A percentile compares a stretch with the other conserved stretches of the same genome.
Evolutionary conservation across 2,888 invertebrate genomes (phyloP).

Genomic region (Drosophila pseudotakahashii): DNA sequence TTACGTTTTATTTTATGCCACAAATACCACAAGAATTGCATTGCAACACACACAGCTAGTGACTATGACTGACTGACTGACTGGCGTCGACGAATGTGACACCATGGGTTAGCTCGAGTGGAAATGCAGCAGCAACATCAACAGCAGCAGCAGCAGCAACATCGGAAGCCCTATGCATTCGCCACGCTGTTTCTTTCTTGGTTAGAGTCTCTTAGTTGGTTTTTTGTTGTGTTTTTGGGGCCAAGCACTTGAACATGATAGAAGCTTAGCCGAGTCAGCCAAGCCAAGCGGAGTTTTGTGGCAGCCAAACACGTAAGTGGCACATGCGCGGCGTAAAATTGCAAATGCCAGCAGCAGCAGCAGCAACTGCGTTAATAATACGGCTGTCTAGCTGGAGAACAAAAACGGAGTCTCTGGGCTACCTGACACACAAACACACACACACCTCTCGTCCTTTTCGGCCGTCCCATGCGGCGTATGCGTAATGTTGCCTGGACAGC

Average conservation of each 20-base stretch:
- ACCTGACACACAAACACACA: conserved; percentile 20
- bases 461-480: conserved; percentile 64
- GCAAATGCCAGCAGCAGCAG: conserved; percentile 53
- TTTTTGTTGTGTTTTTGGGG: conserved; percentile 60
- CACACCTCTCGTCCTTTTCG: conserved; percentile 18
- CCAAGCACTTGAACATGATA: conserved; percentile 79
- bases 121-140: conserved; percentile 58
- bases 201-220: conserved; percentile 24
- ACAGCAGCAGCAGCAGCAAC: conserved; percentile 45
- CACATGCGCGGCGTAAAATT: conserved; percentile 73
- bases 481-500: conserved; percentile 53
- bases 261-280: conserved; percentile 62
- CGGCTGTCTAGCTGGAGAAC: conserved; percentile 62
- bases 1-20: conserved; percentile 76
- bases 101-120: conserved; percentile 72
- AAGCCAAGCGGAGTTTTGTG: conserved; percentile 41
- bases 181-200: conserved; percentile 38
- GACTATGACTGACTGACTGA: conserved; percentile 53
- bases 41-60: conserved; percentile 44
- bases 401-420: conserved; percentile 18
- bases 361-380: conserved; percentile 72
- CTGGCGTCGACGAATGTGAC: conserved; percentile 77
- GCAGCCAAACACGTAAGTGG: conserved; percentile 71
- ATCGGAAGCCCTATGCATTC: conserved; percentile 68
- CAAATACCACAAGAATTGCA: conserved; percentile 80